A percentile compares a stretch with the other conserved stretches of the same genome.
Evolutionary conservation across 2,113 vertebrate genomes (phyloP).

Genomic region (Hemibagrus wyckioides): DNA sequence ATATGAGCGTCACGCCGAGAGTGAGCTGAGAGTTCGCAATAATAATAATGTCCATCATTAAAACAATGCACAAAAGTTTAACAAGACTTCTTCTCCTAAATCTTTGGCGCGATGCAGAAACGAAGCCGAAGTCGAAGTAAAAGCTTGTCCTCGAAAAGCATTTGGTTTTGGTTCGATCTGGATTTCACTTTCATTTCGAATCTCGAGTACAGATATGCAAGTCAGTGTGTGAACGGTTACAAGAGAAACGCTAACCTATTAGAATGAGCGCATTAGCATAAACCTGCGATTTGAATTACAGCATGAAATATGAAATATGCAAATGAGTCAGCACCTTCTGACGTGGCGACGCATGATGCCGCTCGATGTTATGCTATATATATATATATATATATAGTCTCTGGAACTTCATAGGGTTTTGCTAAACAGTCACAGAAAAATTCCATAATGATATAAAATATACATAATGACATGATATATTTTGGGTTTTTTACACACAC

Average conservation of each 20-base stretch:
- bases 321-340: not conserved
- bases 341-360: not conserved
- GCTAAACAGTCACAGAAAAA: too few relatives aligned
- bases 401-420: too few relatives aligned
- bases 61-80: not conserved
- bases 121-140: not conserved
- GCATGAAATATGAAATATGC: not conserved
- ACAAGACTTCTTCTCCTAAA: not conserved
- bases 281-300: not conserved
- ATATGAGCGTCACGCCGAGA: not conserved
- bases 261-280: not conserved
- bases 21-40: not conserved
- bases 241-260: not conserved
- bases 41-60: not conserved
- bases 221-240: not conserved
- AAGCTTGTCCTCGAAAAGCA: not conserved
- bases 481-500: too few relatives aligned
- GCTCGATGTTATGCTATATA: not conserved
- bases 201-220: not conserved
- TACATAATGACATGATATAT: too few relatives aligned
- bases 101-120: not conserved
- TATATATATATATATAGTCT: not conserved
- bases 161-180: not conserved
- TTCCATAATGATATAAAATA: too few relatives aligned
- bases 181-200: not conserved